These are phyloP conservation scores for Stercorarius parasiticus DNA, from an alignment of 2,113 vertebrate genomes.

Conservation along the genomic window DNA sequence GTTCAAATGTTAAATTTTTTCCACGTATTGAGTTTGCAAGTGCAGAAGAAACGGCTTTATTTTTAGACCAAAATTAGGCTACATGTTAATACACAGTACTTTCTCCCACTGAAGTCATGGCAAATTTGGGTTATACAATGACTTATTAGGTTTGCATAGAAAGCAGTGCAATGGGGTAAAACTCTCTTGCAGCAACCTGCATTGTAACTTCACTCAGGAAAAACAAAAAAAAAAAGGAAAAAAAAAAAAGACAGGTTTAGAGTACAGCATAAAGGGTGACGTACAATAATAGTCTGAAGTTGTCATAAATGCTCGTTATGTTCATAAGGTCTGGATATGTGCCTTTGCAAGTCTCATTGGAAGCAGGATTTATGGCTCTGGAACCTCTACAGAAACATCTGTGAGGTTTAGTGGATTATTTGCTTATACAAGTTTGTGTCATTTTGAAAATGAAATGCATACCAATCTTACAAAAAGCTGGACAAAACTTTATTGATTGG, in stretches of 20 bases:
- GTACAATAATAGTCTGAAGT: neutral
- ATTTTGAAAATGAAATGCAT: neutral
- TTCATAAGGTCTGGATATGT: neutral
- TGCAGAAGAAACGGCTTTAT: neutral
- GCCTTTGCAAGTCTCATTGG: neutral
- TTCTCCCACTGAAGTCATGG: neutral
- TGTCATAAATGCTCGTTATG: neutral
- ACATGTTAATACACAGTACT: neutral
- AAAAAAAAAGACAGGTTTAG: neutral
- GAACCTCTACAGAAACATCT: neutral
- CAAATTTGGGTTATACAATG: neutral
- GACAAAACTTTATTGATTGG: neutral
- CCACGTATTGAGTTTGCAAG: neutral
- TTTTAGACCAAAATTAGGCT: neutral
- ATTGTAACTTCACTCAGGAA: neutral
- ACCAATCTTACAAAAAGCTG: neutral
- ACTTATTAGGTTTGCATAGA: neutral
- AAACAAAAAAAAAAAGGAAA: rapidly evolving
- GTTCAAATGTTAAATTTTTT: neutral
- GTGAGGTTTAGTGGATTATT: neutral
- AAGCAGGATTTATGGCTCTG: neutral
- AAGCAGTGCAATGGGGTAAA: neutral
- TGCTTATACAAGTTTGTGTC: neutral
- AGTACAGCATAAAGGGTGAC: neutral
- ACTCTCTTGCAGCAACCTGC: neutral